Evolutionary conservation across 2,888 invertebrate genomes (phyloP).

Genomic region (Amblyteles armatorius): DNA sequence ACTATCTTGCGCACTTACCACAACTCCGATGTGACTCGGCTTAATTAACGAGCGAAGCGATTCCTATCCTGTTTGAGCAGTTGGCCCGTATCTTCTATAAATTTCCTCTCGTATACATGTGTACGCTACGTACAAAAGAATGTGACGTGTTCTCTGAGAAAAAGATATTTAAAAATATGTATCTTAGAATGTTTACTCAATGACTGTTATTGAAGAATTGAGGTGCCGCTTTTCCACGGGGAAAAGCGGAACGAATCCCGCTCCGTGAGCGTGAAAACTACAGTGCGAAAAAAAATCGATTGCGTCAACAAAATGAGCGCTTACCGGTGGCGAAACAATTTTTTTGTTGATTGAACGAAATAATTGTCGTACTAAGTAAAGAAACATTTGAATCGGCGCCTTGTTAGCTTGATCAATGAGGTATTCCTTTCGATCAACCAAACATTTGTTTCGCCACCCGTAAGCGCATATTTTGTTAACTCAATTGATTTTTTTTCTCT

Average conservation of each 20-base stretch:
- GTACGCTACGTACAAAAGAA: not conserved
- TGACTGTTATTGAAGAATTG: not conserved
- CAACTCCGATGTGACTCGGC: slow-evolving; percentile 37
- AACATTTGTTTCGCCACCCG: too few species aligned
- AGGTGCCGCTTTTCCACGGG: not conserved
- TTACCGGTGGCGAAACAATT: too few species aligned
- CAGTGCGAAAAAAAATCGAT: too few species aligned
- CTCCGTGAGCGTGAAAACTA: not conserved
- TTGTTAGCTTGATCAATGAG: too few species aligned
- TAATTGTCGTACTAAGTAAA: too few species aligned
- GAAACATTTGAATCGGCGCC: too few species aligned
- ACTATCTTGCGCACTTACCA: slow-evolving; percentile 36
- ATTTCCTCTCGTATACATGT: slow-evolving; percentile 12
- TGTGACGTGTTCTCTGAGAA: slow-evolving; percentile 10
- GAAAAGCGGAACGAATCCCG: not conserved
- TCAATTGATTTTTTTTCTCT: too few species aligned
- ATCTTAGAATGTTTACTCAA: not conserved
- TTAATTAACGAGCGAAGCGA: slow-evolving; percentile 54
- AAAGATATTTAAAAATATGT: not conserved
- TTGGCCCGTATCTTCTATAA: slow-evolving; percentile 38
- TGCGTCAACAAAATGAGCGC: too few species aligned
- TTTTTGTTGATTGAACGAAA: too few species aligned
- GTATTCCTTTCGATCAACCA: too few species aligned
- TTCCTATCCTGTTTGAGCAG: slow-evolving; percentile 57
- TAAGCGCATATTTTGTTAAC: too few species aligned